These are phyloP conservation scores for Neostethus bicornis DNA, from an alignment of 2,797 vertebrate genomes.

Conservation along the genomic window DNA sequence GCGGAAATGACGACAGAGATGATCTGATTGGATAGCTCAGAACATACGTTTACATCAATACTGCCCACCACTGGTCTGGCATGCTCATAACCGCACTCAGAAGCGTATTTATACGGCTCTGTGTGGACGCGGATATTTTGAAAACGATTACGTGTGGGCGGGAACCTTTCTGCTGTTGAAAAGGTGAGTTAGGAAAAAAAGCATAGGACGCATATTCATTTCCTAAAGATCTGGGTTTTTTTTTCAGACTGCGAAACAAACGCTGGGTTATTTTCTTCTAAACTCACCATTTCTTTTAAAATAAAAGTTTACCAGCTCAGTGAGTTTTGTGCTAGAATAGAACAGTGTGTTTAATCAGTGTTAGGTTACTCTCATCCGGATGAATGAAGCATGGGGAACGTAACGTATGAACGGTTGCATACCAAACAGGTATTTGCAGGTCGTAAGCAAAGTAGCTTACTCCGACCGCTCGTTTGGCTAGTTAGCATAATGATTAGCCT, in stretches of 20 bases:
- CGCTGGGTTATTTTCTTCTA: constrained; percentile 4
- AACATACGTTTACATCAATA: too few species aligned
- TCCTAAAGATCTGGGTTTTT: too few species aligned
- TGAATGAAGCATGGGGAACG: constrained; percentile 35
- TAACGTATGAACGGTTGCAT: constrained; percentile 27
- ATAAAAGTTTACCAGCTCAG: constrained; percentile 34
- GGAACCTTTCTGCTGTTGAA: too few species aligned
- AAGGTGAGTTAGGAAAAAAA: too few species aligned
- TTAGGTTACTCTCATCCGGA: constrained; percentile 22
- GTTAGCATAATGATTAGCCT: not conserved
- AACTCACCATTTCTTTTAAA: not conserved
- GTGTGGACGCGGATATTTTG: too few species aligned
- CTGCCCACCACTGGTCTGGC: too few species aligned
- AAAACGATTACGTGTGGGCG: too few species aligned
- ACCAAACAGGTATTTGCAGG: constrained; percentile 8
- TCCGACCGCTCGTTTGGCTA: constrained; percentile 6
- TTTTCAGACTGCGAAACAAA: constrained; percentile 18
- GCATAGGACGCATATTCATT: too few species aligned
- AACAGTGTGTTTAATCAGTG: constrained; percentile 52
- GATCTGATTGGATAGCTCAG: too few species aligned
- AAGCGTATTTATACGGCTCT: too few species aligned
- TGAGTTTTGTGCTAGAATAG: constrained; percentile 31
- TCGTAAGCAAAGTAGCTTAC: constrained; percentile 28
- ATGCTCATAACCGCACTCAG: too few species aligned
- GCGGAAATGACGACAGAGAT: too few species aligned